These are phyloP conservation scores for Urocyon cinereoargenteus DNA, from an alignment of 2,797 vertebrate genomes.

Conservation along the genomic window DNA sequence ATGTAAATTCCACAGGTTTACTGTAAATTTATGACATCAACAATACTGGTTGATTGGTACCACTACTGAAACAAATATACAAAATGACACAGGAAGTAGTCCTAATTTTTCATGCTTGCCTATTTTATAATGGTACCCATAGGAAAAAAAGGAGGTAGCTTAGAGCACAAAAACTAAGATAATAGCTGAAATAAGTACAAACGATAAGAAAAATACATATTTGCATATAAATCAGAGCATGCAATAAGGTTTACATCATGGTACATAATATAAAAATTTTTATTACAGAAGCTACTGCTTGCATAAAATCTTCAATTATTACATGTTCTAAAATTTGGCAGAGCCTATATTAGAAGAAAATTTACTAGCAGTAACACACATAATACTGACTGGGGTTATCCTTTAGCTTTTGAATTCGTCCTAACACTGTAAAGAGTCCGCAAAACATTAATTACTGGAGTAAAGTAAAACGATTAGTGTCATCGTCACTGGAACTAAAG, in stretches of 20 bases:
- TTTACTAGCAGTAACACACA: conserved; percentile 62
- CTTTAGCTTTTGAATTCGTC: conserved; percentile 54
- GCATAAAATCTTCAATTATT: conserved; percentile 71
- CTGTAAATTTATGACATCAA: conserved; percentile 80
- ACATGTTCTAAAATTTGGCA: conserved; percentile 73
- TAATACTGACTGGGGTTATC: conserved; percentile 31
- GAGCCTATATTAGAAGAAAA: conserved; percentile 72
- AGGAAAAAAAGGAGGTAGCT: conserved; percentile 65
- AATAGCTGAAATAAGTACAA: conserved; percentile 65
- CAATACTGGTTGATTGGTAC: conserved; percentile 73
- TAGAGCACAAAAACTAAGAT: conserved; percentile 67
- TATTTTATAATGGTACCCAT: conserved; percentile 74
- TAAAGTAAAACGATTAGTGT: conserved; percentile 35
- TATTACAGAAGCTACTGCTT: conserved; percentile 74
- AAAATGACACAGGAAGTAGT: conserved; percentile 74
- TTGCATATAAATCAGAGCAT: conserved; percentile 77
- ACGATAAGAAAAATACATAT: conserved; percentile 74
- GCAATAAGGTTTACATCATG: conserved; percentile 75
- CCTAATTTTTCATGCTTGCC: conserved; percentile 73
- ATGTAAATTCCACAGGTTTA: conserved; percentile 83
- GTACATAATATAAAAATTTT: conserved; percentile 77
- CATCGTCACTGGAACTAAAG: conserved; percentile 33
- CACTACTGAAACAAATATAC: conserved; percentile 76
- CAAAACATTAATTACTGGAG: conserved; percentile 24
- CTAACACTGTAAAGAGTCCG: conserved; percentile 15